These are phyloP conservation scores for Macroglossus sobrinus DNA, from an alignment of 2,113 vertebrate genomes.

Conservation along the genomic window DNA sequence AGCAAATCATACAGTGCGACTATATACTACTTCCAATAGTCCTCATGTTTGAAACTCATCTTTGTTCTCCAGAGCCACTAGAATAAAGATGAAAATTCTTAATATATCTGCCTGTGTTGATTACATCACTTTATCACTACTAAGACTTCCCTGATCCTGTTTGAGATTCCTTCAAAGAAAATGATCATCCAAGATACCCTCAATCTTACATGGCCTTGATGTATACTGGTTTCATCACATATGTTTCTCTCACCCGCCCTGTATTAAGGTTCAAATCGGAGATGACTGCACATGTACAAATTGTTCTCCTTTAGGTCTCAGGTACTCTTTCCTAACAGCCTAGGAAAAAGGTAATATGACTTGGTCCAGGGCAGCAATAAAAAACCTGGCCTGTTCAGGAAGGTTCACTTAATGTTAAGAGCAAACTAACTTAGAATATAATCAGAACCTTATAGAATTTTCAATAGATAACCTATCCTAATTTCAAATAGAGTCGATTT, in stretches of 20 bases:
- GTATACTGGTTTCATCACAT: neutral
- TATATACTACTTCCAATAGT: neutral
- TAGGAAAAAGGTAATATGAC: neutral
- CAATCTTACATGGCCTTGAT: neutral
- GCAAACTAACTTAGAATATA: neutral
- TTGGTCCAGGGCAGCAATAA: neutral
- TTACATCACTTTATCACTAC: neutral
- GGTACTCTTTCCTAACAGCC: no score
- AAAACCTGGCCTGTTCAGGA: neutral
- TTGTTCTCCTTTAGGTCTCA: neutral
- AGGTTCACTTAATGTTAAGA: neutral
- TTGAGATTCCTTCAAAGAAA: neutral
- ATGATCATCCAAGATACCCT: neutral
- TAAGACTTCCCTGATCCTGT: neutral
- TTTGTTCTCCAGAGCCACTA: no score
- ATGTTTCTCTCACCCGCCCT: neutral
- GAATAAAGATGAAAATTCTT: neutral
- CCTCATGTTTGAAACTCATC: neutral
- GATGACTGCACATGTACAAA: rapidly evolving
- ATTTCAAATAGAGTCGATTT: neutral
- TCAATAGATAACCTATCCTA: neutral
- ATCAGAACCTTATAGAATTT: neutral
- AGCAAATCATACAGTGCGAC: neutral
- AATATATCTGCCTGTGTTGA: neutral
- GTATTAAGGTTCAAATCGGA: neutral